Base-by-base conservation (phyloP, 2,113 vertebrate species). In the Crotophaga sulcirostris region DNA sequence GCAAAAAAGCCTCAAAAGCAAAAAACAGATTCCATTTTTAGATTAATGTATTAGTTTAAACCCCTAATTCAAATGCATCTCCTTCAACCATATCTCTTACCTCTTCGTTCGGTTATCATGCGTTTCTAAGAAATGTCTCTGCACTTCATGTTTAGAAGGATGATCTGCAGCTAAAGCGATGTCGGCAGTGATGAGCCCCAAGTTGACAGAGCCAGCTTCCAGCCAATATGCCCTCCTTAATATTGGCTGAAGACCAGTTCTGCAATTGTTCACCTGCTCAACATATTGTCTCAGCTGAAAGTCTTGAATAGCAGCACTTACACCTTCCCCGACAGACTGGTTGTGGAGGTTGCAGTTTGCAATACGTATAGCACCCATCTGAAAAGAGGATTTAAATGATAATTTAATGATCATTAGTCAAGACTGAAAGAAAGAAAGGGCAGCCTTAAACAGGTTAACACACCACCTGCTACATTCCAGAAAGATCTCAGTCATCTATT, bases 341-440 rank as follows among this genome's bases (percentile, higher is more conserved):
- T 99, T 99, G 97, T 99, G 99, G 70, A 99, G 98, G 97, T 99
- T 99, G 96, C 99, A 99, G 97, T 99, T 99, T 36, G 99, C 99
- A 91, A 99, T 90, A 13, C 99, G 98, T 34, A 99, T 56, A 20
- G 98, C 96, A 8, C 98, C 98, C 87, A 99, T 99, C 99, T 99
- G 95, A 58, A 92, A 97, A 59, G 0, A 7, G 4, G 9, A 77
- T 83, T 68, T 23, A 12, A 25, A 87, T 28, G 59, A 84, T 42
- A 0, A n/a, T n/a, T n/a, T n/a, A 85, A 31, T 13, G 45, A 49
- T 16, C 19, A 47, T 63, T 34, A 26, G 6, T 33, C 31, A 15
- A 0, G 52, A 55, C 23, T 4, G 20, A 69, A 90, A 40, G 14
- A 38, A 66, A 78, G 38, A 23, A 63, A 74, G 13, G 8, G 21